Evolutionary conservation across 2,113 vertebrate species (phyloP).

Genomic region (Tursiops truncatus): DNA sequence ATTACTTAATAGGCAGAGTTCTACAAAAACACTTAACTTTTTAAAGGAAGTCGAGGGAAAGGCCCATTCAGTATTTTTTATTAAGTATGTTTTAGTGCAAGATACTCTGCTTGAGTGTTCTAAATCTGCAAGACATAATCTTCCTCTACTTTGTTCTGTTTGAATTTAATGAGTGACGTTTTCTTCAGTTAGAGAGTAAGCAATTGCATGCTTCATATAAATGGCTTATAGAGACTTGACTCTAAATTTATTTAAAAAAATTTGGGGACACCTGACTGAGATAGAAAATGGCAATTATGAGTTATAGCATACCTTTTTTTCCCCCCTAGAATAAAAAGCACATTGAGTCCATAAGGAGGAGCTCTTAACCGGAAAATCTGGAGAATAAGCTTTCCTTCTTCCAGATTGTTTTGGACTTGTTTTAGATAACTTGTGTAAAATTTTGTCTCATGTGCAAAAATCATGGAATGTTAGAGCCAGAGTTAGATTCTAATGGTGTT

Average conservation of each 20-base stretch:
- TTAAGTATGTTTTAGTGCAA: not conserved
- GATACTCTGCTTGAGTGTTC: not conserved
- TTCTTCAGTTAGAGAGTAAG: not conserved
- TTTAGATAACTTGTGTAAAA: constrained; percentile 11
- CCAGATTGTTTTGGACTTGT: constrained; percentile 24
- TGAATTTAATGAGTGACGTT: constrained; percentile 18
- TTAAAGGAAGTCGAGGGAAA: constrained; percentile 7
- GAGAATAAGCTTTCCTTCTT: constrained; percentile 15
- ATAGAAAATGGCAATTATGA: not conserved
- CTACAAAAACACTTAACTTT: not conserved
- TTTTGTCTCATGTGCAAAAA: not conserved
- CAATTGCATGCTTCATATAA: not conserved
- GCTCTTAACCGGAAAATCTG: not conserved
- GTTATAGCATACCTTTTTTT: not conserved
- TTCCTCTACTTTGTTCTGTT: not conserved
- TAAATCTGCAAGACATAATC: not conserved
- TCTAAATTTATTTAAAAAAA: not conserved
- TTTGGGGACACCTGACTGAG: not conserved
- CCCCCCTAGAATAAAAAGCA: not conserved
- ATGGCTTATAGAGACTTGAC: not conserved
- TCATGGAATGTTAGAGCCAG: not conserved
- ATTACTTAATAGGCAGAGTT: not conserved
- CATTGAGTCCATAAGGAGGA: not conserved
- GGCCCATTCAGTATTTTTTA: not conserved
- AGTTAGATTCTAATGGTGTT: constrained; percentile 13